These are phyloP conservation scores for Chymomyza procnemis DNA, from an alignment of 2,888 invertebrate genomes.

Conservation along the genomic window DNA sequence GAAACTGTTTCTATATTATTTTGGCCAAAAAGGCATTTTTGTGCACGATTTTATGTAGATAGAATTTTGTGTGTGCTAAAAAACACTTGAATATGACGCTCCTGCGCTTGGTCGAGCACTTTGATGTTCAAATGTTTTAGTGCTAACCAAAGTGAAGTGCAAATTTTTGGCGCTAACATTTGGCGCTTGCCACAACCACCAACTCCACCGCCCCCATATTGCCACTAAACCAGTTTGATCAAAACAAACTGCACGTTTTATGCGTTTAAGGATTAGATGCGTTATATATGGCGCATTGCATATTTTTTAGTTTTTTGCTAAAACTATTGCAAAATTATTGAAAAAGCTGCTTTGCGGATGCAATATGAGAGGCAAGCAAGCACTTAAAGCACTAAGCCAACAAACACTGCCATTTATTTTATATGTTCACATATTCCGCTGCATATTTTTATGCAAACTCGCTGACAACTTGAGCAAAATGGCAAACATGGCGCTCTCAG, in stretches of 20 bases:
- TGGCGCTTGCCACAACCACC: not conserved
- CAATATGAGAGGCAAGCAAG: not conserved
- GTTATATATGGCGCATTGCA: too few relatives aligned
- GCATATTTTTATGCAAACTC: constrained; percentile 58
- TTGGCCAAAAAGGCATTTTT: constrained; percentile 32
- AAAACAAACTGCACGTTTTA: not conserved
- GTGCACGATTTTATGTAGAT: constrained; percentile 7
- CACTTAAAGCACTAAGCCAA: constrained; percentile 48
- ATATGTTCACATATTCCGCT: constrained; percentile 48
- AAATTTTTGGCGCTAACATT: constrained; percentile 25
- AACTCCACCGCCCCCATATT: too few relatives aligned
- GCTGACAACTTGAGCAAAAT: constrained; percentile 70
- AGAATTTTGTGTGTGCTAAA: constrained; percentile 7
- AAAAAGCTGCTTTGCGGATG: not conserved
- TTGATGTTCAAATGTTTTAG: constrained; percentile 56
- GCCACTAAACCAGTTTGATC: not conserved
- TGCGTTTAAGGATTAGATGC: not conserved
- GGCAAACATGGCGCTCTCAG: constrained; percentile 53
- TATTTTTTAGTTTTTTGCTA: not conserved
- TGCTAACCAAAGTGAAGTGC: constrained; percentile 26
- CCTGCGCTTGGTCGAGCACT: constrained; percentile 30
- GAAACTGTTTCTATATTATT: constrained; percentile 23
- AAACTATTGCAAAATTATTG: constrained; percentile 4
- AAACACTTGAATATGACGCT: constrained; percentile 1
- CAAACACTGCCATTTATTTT: constrained; percentile 55